Base-by-base conservation (phyloP, 2,797 vertebrate genomes). In the Tachyglossus aculeatus region DNA sequence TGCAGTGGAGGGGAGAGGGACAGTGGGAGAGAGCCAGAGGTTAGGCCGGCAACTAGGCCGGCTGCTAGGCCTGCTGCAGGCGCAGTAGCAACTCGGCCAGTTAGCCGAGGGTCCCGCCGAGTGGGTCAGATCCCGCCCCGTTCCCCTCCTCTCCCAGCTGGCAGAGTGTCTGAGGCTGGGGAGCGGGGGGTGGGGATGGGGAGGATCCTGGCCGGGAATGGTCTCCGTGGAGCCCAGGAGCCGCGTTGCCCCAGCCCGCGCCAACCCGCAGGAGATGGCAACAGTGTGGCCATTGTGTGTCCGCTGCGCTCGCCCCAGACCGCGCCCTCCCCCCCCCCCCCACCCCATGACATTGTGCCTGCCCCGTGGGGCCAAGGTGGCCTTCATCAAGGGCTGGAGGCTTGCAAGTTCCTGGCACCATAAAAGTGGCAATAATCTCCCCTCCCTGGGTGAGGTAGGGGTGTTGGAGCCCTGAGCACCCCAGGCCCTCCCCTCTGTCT, bases 201-300 rank as follows among this genome's bases (percentile, higher is more conserved):
- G 40, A 27, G 10, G 4, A 52, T 60, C 27, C 27, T 40, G 3
- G 1, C n/a, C 21, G 7, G 51, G 51, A n/a, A n/a, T n/a, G n/a
- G n/a, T n/a, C n/a, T n/a, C 4, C 0, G 41, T 29, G 31, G 44
- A 34, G 40, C 19, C 45, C 31, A 29, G 45, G 45, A 76, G 34
- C 66, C 41, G 76, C 62, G 59, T 45, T 29, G 16, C n/a, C 41
- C 1, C 1, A 0, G 1, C 44, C 67, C 59, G 67, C 80, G 85
- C 82, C 82, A 85, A 48, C 56, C 45, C 16, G 0, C 16, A 56
- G n/a, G n/a, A 62, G 71, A 64, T 74, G 66, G 80, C 66, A 74
- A 87, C 82, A 87, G 80, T 83, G 74, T 56, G 40, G 2, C 34
- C 63, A 83, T 87, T 87, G 85, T 87, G 55, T 60, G 47, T 48